phyloP scores from a whole-genome alignment of 1,140 invertebrate species.

The Helicoverpa armigera region DNA sequence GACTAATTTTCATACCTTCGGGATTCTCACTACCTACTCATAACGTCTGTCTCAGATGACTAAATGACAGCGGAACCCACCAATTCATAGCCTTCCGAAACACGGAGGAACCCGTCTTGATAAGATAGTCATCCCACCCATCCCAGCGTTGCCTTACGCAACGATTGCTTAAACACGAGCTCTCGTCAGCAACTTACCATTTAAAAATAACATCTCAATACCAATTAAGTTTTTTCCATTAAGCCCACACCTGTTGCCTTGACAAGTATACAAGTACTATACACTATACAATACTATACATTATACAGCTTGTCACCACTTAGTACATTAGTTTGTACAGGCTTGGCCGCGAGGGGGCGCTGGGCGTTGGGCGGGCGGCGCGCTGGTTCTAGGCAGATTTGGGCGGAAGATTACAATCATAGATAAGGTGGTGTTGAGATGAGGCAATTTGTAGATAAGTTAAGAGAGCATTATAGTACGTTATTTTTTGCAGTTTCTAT shows the following conservation, averaged over 20 bases:
- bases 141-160: no score
- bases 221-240: background rate
- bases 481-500: no score
- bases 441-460: background rate
- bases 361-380: conserved; percentile 56
- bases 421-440: conserved; percentile 48
- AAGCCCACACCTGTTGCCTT: background rate
- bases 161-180: no score
- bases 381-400: conserved; percentile 68
- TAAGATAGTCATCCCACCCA: no score
- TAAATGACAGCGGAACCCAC: no score
- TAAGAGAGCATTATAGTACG: background rate
- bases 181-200: no score
- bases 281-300: background rate
- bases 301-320: conserved; percentile 23
- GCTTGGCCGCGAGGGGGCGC: conserved; percentile 50
- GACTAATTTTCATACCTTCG: no score
- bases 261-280: background rate
- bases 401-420: conserved; percentile 60
- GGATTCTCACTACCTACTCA: no score
- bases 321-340: conserved; percentile 54
- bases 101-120: no score
- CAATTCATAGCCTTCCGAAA: no score
- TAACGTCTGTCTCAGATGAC: no score
- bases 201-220: background rate